Base-by-base conservation (phyloP, 2,888 invertebrate genomes). In the Teleiodes luculella region DNA sequence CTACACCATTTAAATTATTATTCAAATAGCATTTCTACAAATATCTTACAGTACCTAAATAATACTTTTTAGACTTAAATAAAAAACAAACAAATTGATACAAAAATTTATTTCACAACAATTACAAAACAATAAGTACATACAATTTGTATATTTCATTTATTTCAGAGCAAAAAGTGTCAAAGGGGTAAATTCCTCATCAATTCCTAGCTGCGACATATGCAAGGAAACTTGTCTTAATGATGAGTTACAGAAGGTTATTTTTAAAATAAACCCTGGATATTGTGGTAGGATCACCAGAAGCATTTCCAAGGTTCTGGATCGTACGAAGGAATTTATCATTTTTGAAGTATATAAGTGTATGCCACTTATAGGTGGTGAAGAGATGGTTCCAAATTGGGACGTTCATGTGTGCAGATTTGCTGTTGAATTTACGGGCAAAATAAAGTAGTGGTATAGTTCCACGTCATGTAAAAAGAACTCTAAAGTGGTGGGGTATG, bases 301-400 rank as follows among this genome's bases (percentile, higher is more conserved):
- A 31, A 77, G 76, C 55, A 56, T 77, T 11, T 64, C 68, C 1
- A 78, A 68, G 52, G 53, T 70, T 13, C 45, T 72, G 11, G 61
- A 71, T 4, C 46, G 59, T 10, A 54, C 72, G 7, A 64, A 63
- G 28, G 60, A 79, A 5, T 76, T 85, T 53, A 69, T 74, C 2
- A 68, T 87, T 11, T 59, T 82, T 16, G 87, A 87, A 59, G 61
- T 68, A 0, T 87, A 87, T 59, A 69, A 81, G 56, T 84, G 86
- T 63, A 87, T 87, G 86, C 87, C 87, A 0, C 62, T 87, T 0
- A 56, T 87, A 31, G 87, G 87, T 0, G 75, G 78, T 64, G 87
- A 87, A 56, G 65, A 69, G 14, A 70, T 65, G 53, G 74, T 76
- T 7, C 85, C 84, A 0, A 66, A 77, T 55, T 87, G 86, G 87